Evolutionary conservation across 2,888 invertebrate genomes (phyloP).

Genomic region (Physocephala rufipes): DNA sequence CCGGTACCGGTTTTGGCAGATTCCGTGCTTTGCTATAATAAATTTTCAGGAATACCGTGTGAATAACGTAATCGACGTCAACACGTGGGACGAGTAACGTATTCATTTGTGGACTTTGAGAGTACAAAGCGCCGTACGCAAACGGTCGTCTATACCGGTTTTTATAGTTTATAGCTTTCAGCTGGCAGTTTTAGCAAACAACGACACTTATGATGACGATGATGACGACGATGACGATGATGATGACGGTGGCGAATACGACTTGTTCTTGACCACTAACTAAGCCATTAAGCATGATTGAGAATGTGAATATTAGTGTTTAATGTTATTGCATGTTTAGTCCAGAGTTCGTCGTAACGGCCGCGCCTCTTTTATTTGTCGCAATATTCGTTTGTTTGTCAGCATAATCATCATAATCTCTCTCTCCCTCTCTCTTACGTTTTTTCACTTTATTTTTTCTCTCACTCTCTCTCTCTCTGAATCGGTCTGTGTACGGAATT

Average conservation of each 20-base stretch:
- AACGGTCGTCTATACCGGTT: neutral
- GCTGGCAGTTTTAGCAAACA: neutral
- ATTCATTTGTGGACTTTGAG: neutral
- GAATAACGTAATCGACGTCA: constrained; percentile 2
- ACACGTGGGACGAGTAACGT: constrained; percentile 3
- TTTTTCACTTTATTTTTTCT: too few relatives aligned
- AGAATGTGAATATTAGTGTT: too few relatives aligned
- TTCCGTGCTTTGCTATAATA: constrained; percentile 3
- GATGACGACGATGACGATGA: neutral
- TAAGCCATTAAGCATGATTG: too few relatives aligned
- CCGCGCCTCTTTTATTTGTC: too few relatives aligned
- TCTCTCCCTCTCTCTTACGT: too few relatives aligned
- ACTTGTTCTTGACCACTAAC: neutral
- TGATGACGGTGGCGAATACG: neutral
- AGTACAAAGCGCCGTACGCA: neutral
- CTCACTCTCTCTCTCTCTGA: too few relatives aligned
- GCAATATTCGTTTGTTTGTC: too few relatives aligned
- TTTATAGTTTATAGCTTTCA: constrained; percentile 4
- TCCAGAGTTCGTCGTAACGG: too few relatives aligned
- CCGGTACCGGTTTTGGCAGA: neutral
- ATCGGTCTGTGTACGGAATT: too few relatives aligned
- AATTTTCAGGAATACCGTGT: constrained; percentile 4
- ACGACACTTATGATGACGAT: neutral
- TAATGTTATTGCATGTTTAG: too few relatives aligned
- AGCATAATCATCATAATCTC: too few relatives aligned